Evolutionary conservation across 1,140 invertebrate genomes (phyloP), one percentile per base, ranked within the genome.

Genomic region (Bombus terrestris): DNA sequence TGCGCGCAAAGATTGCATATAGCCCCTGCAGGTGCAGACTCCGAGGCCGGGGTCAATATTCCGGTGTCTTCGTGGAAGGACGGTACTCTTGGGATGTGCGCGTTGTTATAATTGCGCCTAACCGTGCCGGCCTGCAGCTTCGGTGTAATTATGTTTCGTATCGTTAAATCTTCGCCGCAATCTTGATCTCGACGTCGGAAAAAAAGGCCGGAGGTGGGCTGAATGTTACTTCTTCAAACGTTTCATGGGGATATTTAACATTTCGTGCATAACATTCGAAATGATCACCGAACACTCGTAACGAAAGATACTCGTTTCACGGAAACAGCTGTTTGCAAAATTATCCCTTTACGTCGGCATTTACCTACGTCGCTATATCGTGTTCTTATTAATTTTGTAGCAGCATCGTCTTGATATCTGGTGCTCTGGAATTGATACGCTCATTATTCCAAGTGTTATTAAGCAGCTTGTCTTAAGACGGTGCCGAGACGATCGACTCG

Each of bases 31-130:
- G 86, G 86, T 87, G 86, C 83, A 72, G 77, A n/a, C 68, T 79
- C 75, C 76, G n/a, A 43, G 37, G 39, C 53, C 62, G 72, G 43
- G 86, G 83, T 87, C 86, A 80, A 81, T 87, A 85, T 85, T 87
- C 78, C 77, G 41, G 47, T 80, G 77, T 87, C 77, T 87, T 85
- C 86, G 71, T 87, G 83, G 86, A 85, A 85, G 86, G 71, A 78
- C 37, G 76, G 75, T 62, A 75, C 71, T 71, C 73, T 85, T 32
- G 37, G 73, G 53, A 86, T 71, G 28, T 37, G 76, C 71, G 64
- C 86, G 57, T 83, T 83, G 81, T 87, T 87, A 80, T 85, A 85
- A 85, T 87, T 87, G 68, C 71, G 37, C 71, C 83, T 69, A 77
- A 74, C 83, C 76, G 72, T 39, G 69, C 71, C 22, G 15, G 22